These are phyloP conservation scores for Panagrolaimus sp. DNA, from an alignment of 1,140 invertebrate species.

Conservation along the genomic window DNA sequence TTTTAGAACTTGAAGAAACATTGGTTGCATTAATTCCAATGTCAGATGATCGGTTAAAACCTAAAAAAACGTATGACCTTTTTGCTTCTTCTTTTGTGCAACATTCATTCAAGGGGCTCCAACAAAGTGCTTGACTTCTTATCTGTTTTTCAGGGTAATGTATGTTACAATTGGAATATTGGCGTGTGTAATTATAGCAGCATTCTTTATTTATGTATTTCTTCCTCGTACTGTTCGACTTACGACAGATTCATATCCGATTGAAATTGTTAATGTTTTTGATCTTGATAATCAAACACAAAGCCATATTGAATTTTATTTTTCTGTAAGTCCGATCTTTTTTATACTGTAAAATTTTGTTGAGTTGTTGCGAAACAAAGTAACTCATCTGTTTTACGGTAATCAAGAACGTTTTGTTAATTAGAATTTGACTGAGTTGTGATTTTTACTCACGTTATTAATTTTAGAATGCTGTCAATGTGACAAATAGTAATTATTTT, in stretches of 20 bases:
- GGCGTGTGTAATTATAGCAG: conserved; percentile 37
- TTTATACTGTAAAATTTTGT: too few species aligned
- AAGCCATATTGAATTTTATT: conserved; percentile 38
- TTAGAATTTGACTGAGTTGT: too few species aligned
- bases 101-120: too few species aligned
- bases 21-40: conserved; percentile 61
- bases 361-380: too few species aligned
- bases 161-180: conserved; percentile 37
- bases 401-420: too few species aligned
- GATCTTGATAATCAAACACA: conserved; percentile 20
- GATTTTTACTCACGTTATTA: neutral
- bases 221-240: conserved; percentile 46
- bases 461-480: conserved; percentile 42
- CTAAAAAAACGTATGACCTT: conserved; percentile 59
- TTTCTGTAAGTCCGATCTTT: conserved; percentile 31
- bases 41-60: conserved; percentile 60
- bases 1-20: conserved; percentile 59
- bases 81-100: neutral
- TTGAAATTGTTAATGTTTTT: conserved; percentile 40
- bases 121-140: neutral
- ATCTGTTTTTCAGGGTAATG: conserved; percentile 30
- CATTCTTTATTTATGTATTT: conserved; percentile 37
- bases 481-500: conserved; percentile 46
- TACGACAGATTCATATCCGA: conserved; percentile 24
- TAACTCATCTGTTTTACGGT: too few species aligned